Evolutionary conservation across 2,113 vertebrate species (phyloP), one percentile per base, ranked within the genome.

Genomic region (Carassius carassius): DNA sequence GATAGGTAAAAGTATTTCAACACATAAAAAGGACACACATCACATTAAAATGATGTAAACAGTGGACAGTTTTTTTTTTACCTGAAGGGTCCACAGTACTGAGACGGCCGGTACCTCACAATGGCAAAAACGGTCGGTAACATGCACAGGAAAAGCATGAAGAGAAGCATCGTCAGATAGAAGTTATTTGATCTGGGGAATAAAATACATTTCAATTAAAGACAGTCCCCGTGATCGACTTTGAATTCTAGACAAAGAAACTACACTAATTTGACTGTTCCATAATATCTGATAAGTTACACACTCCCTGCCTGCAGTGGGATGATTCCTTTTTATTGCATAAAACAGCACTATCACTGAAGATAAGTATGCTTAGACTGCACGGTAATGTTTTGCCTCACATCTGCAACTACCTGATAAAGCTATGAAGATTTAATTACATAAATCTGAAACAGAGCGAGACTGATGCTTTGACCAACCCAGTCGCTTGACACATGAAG

Each of bases 141-240:
- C 98, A 99, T 99, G 88, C 98, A 99, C 25, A 99, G 91, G 83
- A 99, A 99, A 1, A 99, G 91, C 98, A 99, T 99, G 83, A 99
- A 99, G 1, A 99, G 93, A 25, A 99, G 90, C 97, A 97, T 99
- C 0, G 97, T 95, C 92, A 99, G 86, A 91, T 99, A 99, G 95
- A 99, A 99, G 89, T 99, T 99, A 89, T 99, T 99, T 47, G 98
- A 99, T 89, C 98, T 99, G 90, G 56, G n/a, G 75, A 89, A 56
- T 79, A 1, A 54, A 65, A 62, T 21, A 62, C 49, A 82, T 11
- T 12, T 81, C 3, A 85, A 23, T 65, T n/a, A 70, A 63, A 44
- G 9, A 70, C 13, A 41, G 7, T 41, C 41, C 41, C 9, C 49
- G 16, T 51, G 2, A 49, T 47, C 25, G 16, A 49, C n/a, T 75